These are phyloP conservation scores for Agrotis segetum DNA, from an alignment of 2,888 invertebrate species.

Conservation along the genomic window DNA sequence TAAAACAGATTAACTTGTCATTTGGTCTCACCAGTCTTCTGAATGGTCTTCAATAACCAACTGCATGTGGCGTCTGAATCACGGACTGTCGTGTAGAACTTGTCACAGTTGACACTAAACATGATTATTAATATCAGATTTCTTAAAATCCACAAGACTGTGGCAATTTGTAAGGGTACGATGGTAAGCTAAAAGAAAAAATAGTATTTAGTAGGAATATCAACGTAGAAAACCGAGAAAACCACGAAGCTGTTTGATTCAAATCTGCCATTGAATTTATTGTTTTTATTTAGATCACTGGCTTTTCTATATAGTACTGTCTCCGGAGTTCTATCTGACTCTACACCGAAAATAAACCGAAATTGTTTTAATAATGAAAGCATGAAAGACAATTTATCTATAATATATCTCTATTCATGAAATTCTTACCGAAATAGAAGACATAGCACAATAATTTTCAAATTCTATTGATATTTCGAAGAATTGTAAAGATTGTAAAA, in stretches of 20 bases:
- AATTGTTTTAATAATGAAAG: no score
- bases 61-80: slow-evolving; percentile 3
- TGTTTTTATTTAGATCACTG: no score
- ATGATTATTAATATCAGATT: slow-evolving; percentile 1
- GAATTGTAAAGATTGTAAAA: slow-evolving; percentile 11
- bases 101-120: slow-evolving; percentile 13
- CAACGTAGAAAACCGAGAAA: neutral
- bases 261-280: no score
- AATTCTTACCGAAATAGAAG: neutral
- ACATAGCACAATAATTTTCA: neutral
- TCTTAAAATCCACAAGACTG: neutral
- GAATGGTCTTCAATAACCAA: slow-evolving; percentile 1
- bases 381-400: no score
- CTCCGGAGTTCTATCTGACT: no score
- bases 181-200: neutral
- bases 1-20: neutral
- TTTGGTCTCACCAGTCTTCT: slow-evolving; percentile 5
- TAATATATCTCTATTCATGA: no score
- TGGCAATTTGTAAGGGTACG: neutral
- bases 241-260: neutral
- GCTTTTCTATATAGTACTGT: no score
- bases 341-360: no score
- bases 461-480: slow-evolving; percentile 11
- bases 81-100: slow-evolving; percentile 7
- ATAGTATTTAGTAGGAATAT: neutral